These are phyloP conservation scores for Gopherus evgoodei DNA, from an alignment of 2,113 vertebrate species.

Conservation along the genomic window DNA sequence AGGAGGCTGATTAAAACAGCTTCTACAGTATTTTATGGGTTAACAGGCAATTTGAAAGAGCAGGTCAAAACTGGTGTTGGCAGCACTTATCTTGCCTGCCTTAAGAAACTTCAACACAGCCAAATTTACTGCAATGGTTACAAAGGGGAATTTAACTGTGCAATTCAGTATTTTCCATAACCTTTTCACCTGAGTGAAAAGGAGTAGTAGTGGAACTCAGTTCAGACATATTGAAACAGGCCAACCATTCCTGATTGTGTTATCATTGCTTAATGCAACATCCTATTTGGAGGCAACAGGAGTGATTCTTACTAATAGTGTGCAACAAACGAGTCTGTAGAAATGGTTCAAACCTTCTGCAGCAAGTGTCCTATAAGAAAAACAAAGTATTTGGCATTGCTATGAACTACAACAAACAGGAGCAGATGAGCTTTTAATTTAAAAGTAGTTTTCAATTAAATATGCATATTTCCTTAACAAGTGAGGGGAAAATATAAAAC, in stretches of 20 bases:
- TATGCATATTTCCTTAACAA: background rate
- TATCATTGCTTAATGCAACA: background rate
- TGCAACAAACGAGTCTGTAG: background rate
- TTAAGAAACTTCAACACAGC: background rate
- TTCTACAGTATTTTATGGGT: background rate
- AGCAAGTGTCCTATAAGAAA: background rate
- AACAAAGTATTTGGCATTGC: background rate
- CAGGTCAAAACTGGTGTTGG: background rate
- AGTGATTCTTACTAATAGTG: background rate
- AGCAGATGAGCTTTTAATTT: background rate
- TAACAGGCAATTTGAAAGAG: background rate
- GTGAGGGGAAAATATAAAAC: background rate
- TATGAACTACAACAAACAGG: background rate
- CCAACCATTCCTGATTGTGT: background rate
- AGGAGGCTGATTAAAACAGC: background rate
- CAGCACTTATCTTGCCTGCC: background rate
- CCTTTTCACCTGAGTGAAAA: background rate
- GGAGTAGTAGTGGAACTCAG: background rate
- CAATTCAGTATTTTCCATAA: background rate
- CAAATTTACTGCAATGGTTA: background rate
- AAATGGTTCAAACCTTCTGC: background rate
- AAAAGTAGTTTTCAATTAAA: slow-evolving; percentile 6
- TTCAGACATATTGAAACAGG: background rate
- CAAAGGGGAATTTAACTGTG: background rate
- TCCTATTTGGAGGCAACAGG: background rate